These are phyloP conservation scores for Rhipidura dahli DNA, from an alignment of 2,113 vertebrate genomes.

Conservation along the genomic window DNA sequence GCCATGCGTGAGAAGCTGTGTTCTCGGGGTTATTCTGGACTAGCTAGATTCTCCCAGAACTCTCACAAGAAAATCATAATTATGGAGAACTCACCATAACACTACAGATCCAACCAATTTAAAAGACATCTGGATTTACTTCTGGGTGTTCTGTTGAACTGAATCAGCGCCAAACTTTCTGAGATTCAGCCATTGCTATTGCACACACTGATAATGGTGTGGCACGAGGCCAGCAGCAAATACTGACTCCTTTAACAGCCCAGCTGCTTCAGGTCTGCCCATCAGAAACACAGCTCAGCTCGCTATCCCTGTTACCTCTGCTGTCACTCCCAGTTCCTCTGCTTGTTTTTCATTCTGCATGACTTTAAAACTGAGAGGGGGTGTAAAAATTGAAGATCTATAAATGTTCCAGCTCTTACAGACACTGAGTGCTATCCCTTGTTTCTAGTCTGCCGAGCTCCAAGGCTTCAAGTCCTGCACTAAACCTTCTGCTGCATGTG, in stretches of 20 bases:
- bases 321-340: neutral
- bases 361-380: neutral
- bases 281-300: neutral
- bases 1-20: neutral
- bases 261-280: conserved; percentile 15
- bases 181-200: neutral
- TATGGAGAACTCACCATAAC: neutral
- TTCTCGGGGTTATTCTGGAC: neutral
- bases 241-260: neutral
- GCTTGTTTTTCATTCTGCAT: neutral
- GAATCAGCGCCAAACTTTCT: neutral
- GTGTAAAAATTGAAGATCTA: neutral
- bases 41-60: neutral
- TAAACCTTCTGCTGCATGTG: neutral
- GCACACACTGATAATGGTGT: neutral
- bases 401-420: neutral
- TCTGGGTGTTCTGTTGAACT: conserved; percentile 3
- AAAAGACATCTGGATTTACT: conserved; percentile 43
- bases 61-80: neutral
- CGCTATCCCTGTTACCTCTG: neutral
- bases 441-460: neutral
- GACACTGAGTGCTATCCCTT: neutral
- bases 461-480: neutral
- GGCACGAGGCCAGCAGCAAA: conserved; percentile 9
- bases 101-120: neutral